Percentiles rank a stretch among this genome's conserved stretches.
Evolutionary conservation across 2,888 invertebrate genomes (phyloP).

Genomic region (Agrenia bidenticulata): DNA sequence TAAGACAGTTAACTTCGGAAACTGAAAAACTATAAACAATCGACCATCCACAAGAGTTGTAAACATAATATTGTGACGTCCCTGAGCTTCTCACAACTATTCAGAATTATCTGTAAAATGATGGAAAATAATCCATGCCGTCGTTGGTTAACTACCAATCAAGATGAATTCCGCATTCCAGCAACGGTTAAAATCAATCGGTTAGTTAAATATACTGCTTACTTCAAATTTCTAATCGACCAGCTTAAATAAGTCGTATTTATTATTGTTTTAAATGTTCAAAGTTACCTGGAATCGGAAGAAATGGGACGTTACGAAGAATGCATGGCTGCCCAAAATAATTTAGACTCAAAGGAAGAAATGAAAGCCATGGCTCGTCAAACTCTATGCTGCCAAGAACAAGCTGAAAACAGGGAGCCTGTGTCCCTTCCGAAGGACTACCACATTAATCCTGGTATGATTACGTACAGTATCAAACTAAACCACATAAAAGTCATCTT

Average conservation of each 20-base stretch:
- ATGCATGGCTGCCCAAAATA: slow-evolving; percentile 34
- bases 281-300: slow-evolving; percentile 40
- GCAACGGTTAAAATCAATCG: slow-evolving; percentile 33
- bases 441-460: slow-evolving; percentile 25
- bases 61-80: too few species aligned
- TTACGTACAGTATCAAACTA: neutral
- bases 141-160: slow-evolving; percentile 46
- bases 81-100: too few species aligned
- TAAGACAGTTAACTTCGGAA: too few species aligned
- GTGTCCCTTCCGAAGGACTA: slow-evolving; percentile 41
- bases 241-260: neutral
- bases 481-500: neutral
- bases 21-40: too few species aligned
- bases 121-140: slow-evolving; percentile 35
- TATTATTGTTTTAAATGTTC: neutral
- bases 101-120: too few species aligned
- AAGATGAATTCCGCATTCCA: slow-evolving; percentile 48
- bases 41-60: too few species aligned
- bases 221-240: neutral
- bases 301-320: slow-evolving; percentile 45
- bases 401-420: slow-evolving; percentile 42
- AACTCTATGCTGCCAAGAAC: slow-evolving; percentile 37
- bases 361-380: slow-evolving; percentile 28
- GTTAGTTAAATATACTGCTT: too few species aligned
- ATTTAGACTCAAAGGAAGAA: slow-evolving; percentile 23